Percentiles rank a stretch among this genome's conserved stretches.
Conservation (phyloP, 2,888 invertebrate species). For the Acanthosepion esculentum region DNA sequence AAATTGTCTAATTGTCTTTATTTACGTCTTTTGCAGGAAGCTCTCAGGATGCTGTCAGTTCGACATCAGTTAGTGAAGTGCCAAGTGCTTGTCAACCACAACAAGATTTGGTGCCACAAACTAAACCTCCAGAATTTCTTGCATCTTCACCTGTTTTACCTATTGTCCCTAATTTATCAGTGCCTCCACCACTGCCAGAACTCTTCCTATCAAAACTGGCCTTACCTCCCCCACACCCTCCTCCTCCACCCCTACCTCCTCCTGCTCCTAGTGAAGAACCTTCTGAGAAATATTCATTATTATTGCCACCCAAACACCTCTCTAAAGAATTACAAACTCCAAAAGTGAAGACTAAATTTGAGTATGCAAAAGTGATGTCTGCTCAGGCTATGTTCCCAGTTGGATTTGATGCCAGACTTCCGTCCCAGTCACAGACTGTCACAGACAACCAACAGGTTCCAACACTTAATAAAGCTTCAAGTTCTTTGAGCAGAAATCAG, state of each 20-base stretch:
- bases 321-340: background rate
- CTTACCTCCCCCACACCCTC: background rate
- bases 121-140: background rate
- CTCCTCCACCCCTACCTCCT: slow-evolving; percentile 10
- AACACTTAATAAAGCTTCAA: background rate
- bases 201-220: background rate
- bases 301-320: background rate
- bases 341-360: slow-evolving; percentile 52
- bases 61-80: background rate
- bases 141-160: background rate
- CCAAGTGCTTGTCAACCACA: background rate
- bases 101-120: background rate
- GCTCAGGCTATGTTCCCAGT: slow-evolving; percentile 63
- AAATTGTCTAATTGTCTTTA: too few relatives aligned
- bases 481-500: background rate
- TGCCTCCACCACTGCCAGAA: background rate
- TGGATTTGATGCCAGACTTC: slow-evolving; percentile 59
- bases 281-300: background rate
- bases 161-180: background rate
- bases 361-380: slow-evolving; percentile 62
- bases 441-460: background rate
- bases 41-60: background rate
- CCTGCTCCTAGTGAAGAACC: slow-evolving; percentile 48
- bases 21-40: background rate
- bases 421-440: background rate